phyloP scores from a whole-genome alignment of 2,113 vertebrate species.

The Laticauda colubrina region DNA sequence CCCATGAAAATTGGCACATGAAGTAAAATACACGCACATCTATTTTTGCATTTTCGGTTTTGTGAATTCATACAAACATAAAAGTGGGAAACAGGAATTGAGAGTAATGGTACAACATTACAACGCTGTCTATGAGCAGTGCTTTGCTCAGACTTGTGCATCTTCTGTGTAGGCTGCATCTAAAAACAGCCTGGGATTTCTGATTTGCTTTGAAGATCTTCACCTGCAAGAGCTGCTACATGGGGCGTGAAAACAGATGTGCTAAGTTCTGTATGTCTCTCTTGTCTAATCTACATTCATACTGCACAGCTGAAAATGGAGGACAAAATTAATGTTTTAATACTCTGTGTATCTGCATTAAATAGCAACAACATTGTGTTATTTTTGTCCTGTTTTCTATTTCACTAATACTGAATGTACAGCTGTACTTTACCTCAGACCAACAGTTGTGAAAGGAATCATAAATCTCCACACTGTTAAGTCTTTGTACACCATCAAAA shows the following conservation, averaged over 20 bases:
- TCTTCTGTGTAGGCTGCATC: not conserved
- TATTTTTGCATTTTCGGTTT: not conserved
- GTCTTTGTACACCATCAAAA: constrained; percentile 87
- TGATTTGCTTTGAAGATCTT: not conserved
- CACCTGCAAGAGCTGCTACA: not conserved
- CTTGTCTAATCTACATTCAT: not conserved
- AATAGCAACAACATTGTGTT: not conserved
- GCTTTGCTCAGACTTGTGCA: not conserved
- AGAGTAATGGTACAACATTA: not conserved
- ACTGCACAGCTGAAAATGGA: not conserved
- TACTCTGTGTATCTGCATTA: not conserved
- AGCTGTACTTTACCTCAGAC: constrained; percentile 78
- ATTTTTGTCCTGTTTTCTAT: constrained; percentile 13
- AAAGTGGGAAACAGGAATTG: not conserved
- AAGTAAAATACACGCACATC: not conserved
- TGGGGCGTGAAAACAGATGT: not conserved
- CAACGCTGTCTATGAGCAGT: not conserved
- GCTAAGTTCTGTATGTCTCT: not conserved
- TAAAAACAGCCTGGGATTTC: not conserved
- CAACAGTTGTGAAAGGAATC: constrained; percentile 97
- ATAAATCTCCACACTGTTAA: constrained; percentile 88
- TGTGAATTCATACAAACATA: not conserved
- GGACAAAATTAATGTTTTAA: not conserved
- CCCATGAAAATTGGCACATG: not conserved
- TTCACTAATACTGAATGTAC: not conserved